These are phyloP conservation scores for Drosophila mayri DNA, from an alignment of 1,140 invertebrate genomes.

Conservation along the genomic window DNA sequence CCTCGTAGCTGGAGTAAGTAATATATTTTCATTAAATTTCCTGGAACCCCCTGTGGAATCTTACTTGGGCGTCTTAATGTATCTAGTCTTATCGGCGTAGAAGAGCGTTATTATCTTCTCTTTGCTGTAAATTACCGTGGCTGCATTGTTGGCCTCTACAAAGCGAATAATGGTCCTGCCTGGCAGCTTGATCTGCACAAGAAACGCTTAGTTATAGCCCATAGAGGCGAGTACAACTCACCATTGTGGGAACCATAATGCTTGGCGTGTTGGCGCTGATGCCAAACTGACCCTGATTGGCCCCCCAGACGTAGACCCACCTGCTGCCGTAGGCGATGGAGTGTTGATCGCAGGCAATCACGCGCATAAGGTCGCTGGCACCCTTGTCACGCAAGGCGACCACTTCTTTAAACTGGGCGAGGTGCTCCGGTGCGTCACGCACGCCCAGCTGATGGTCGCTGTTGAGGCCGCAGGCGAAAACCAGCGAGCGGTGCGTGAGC, in stretches of 20 bases:
- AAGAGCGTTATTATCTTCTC: conserved; percentile 67
- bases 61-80: conserved; percentile 79
- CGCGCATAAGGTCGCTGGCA: conserved; percentile 50
- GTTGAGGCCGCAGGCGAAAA: conserved; percentile 89
- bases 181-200: conserved; percentile 65
- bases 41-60: neutral
- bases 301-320: conserved; percentile 87
- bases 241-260: conserved; percentile 76
- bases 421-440: conserved; percentile 85
- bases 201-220: neutral
- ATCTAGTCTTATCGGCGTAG: conserved; percentile 72
- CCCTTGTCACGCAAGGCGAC: conserved; percentile 69
- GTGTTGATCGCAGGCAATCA: conserved; percentile 87
- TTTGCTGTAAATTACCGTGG: conserved; percentile 74
- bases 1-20: conserved; percentile 63
- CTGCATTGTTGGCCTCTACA: conserved; percentile 77
- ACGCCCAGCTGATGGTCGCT: conserved; percentile 88
- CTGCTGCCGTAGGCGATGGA: conserved; percentile 87
- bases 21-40: neutral
- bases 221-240: conserved; percentile 36
- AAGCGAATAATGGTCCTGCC: conserved; percentile 58
- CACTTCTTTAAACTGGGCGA: conserved; percentile 86
- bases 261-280: conserved; percentile 56
- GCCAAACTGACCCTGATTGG: conserved; percentile 91
- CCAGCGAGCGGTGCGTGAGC: conserved; percentile 86